phyloP scores from a whole-genome alignment of 2,888 invertebrate genomes.

The Coelinius sp. region DNA sequence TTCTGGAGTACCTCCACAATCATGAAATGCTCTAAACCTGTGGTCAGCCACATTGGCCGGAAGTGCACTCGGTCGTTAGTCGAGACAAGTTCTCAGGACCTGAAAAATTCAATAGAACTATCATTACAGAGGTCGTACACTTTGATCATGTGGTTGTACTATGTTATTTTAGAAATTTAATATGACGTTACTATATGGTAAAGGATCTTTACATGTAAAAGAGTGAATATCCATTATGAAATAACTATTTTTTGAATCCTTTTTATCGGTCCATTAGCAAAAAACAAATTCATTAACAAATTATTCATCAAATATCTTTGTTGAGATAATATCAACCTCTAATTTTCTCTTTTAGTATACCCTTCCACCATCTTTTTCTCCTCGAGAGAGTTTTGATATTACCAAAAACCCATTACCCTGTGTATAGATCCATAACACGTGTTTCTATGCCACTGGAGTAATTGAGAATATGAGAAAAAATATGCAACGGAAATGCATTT shows the following conservation, averaged over 20 bases:
- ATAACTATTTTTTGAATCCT: no score
- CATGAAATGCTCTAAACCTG: neutral
- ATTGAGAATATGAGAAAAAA: neutral
- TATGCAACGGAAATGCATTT: neutral
- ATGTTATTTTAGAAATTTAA: neutral
- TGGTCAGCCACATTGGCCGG: slow-evolving; percentile 6
- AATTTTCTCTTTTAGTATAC: no score
- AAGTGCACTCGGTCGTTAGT: slow-evolving; percentile 34
- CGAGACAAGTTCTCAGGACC: slow-evolving; percentile 16
- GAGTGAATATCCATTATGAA: no score
- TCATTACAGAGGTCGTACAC: neutral
- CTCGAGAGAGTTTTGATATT: neutral
- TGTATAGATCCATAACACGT: neutral
- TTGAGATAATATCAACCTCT: no score
- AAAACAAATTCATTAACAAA: no score
- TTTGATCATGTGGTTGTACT: neutral
- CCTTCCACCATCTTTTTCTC: neutral
- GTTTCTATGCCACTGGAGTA: neutral
- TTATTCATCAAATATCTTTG: no score
- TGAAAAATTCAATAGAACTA: slow-evolving; percentile 9
- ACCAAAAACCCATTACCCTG: neutral
- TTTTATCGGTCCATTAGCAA: no score
- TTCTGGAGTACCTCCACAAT: slow-evolving; percentile 9
- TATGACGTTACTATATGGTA: neutral
- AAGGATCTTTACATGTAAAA: no score